A percentile compares a stretch with the other conserved stretches of the same genome.
These are phyloP conservation scores for Barypeithes pellucidus DNA, from an alignment of 2,888 invertebrate species.

Conservation along the genomic window DNA sequence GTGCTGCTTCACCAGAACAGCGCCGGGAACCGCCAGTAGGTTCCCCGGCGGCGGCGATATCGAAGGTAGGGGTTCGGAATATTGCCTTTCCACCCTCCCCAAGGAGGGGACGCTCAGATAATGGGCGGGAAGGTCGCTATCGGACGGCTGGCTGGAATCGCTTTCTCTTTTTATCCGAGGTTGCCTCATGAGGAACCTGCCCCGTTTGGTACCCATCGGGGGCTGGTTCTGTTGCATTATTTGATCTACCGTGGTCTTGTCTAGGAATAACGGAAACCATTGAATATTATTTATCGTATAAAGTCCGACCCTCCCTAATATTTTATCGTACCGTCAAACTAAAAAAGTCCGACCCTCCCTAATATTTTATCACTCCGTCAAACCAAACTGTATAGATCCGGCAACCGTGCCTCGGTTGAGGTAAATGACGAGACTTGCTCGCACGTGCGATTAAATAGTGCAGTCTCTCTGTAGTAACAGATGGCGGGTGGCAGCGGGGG, in stretches of 20 bases:
- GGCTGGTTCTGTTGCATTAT: conserved; percentile 60
- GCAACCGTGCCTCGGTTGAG: too few relatives aligned
- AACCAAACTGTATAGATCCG: too few relatives aligned
- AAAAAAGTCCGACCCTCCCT: too few relatives aligned
- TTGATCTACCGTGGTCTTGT: conserved; percentile 48
- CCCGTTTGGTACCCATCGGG: conserved; percentile 75
- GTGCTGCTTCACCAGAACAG: conserved; percentile 78
- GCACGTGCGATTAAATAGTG: too few relatives aligned
- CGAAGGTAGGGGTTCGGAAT: conserved; percentile 76
- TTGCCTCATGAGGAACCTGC: conserved; percentile 79
- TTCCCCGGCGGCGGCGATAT: conserved; percentile 72
- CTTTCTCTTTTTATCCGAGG: conserved; percentile 79
- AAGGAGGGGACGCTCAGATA: conserved; percentile 72
- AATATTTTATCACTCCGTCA: too few relatives aligned
- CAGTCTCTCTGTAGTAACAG: too few relatives aligned
- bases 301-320: too few relatives aligned
- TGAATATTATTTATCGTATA: too few relatives aligned
- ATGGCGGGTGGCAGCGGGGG: too few relatives aligned
- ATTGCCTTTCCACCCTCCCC: conserved; percentile 74
- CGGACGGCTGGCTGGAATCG: conserved; percentile 71
- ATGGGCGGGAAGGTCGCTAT: conserved; percentile 68
- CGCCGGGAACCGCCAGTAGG: conserved; percentile 75
- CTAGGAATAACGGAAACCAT: conserved; percentile 27
- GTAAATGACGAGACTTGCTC: too few relatives aligned
- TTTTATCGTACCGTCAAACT: too few relatives aligned